Evolutionary conservation across 2,888 invertebrate species (phyloP), one percentile per base, ranked within the genome.

Genomic region (Diplazon laetatorius): DNA sequence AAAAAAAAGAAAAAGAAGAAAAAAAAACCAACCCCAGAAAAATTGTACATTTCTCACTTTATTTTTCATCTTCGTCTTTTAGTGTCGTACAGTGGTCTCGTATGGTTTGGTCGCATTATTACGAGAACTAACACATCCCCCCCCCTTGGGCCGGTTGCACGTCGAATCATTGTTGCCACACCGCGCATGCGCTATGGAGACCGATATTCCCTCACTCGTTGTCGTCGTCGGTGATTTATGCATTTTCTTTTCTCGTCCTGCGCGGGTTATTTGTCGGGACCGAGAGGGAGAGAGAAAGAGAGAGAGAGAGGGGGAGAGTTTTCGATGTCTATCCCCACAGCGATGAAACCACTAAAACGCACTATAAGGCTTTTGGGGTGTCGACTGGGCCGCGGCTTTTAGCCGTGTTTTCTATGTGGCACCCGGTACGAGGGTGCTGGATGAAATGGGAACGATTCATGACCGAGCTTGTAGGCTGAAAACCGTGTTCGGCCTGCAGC

Each of bases 221-320:
- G 74, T 76, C 75, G 55, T 62, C 35, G 52, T 50, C 66, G 66
- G 76, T 91, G 90, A 90, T 91, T 91, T 91, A 90, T 91, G 88
- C 87, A 86, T 89, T 87, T 77, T n/a, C 87, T 83, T 84, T 83
- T 85, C 75, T 82, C 78, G 82, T 60, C 30, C 52, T 39, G 48
- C 57, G 39, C 73, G 63, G 62, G 59, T 74, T 65, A 74, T 74
- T n/a, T 74, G 73, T 78, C 74, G 30, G 2, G 44, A 65, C 69
- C n/a, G n/a, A n/a, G n/a, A n/a, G n/a, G n/a, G n/a, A n/a, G n/a
- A n/a, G n/a, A n/a, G n/a, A n/a, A n/a, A n/a, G n/a, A n/a, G n/a
- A n/a, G n/a, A n/a, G n/a, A n/a, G n/a, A n/a, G n/a, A n/a, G n/a
- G n/a, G n/a, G n/a, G 37, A 76, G 66, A 76, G 66, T 63, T 46